Conservation (phyloP, 2,113 vertebrate species). For the Tachycineta bicolor region DNA sequence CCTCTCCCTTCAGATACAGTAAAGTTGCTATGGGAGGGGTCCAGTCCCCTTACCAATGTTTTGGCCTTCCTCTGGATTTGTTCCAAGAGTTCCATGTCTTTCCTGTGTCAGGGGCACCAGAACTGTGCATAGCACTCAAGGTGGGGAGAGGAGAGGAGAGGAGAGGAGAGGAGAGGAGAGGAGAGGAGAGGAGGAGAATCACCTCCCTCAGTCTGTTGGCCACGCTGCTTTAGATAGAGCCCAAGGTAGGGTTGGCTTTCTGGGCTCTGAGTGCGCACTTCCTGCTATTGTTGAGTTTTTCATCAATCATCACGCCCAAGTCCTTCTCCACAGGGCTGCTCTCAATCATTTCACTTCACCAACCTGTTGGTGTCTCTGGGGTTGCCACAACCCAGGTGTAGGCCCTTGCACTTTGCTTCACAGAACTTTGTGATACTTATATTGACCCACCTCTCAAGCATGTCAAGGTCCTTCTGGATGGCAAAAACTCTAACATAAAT, state of each 20-base stretch:
- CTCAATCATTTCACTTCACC: background rate
- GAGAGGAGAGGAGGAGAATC: too few species aligned
- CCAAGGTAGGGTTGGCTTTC: background rate
- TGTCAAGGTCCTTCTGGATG: background rate
- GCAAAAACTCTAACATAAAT: background rate
- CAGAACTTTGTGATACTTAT: background rate
- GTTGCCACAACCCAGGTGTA: background rate
- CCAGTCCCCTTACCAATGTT: background rate
- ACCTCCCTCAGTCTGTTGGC: background rate
- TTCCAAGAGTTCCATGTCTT: background rate
- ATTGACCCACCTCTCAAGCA: background rate
- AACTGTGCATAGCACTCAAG: too few species aligned
- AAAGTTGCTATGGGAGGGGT: background rate
- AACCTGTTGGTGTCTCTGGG: background rate
- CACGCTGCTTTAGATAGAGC: background rate
- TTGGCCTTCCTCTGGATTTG: background rate
- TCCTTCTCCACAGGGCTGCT: background rate
- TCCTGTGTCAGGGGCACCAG: background rate
- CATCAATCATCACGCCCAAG: fast-evolving
- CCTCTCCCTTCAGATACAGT: background rate
- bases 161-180: background rate
- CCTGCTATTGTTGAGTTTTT: background rate
- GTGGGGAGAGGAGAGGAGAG: background rate
- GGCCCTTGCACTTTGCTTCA: background rate
- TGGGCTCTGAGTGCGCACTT: background rate